Conservation (phyloP, 1,140 invertebrate genomes). For the Drosophila navojoa region DNA sequence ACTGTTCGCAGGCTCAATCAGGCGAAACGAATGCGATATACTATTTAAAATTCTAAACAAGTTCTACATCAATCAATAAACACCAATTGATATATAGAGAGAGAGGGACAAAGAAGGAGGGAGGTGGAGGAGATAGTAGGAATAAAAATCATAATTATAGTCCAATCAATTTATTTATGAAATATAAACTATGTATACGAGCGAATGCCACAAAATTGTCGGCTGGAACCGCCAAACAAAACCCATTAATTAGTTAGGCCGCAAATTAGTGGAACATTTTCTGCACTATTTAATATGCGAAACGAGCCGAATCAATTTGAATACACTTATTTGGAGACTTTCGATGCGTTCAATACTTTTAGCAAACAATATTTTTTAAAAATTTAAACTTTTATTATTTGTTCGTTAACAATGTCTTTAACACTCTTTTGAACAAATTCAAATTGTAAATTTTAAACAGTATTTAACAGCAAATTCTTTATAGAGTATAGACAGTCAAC, state of each 20-base stretch:
- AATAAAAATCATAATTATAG: constrained; percentile 44
- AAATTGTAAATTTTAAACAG: not conserved
- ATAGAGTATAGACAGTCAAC: too few relatives aligned
- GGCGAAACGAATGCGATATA: constrained; percentile 57
- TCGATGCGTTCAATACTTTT: too few relatives aligned
- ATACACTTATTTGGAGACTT: constrained; percentile 5
- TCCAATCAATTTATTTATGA: constrained; percentile 75
- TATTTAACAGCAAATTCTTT: too few relatives aligned
- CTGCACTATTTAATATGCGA: constrained; percentile 27
- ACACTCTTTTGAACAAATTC: not conserved
- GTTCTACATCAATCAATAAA: constrained; percentile 8
- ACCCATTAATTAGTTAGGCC: constrained; percentile 74
- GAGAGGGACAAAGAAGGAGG: too few relatives aligned
- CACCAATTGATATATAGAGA: not conserved
- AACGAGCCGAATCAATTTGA: constrained; percentile 15
- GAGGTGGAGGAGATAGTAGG: not conserved
- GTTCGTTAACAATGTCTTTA: too few relatives aligned
- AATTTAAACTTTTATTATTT: too few relatives aligned
- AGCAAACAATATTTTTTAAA: too few relatives aligned
- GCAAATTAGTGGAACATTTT: constrained; percentile 75
- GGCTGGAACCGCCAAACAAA: constrained; percentile 31
- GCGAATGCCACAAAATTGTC: constrained; percentile 21
- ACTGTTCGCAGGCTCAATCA: constrained; percentile 55
- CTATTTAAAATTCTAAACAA: not conserved
- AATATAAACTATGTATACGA: constrained; percentile 25